These are phyloP conservation scores for Melierax canorus DNA, from an alignment of 2,113 vertebrate genomes.

Conservation along the genomic window DNA sequence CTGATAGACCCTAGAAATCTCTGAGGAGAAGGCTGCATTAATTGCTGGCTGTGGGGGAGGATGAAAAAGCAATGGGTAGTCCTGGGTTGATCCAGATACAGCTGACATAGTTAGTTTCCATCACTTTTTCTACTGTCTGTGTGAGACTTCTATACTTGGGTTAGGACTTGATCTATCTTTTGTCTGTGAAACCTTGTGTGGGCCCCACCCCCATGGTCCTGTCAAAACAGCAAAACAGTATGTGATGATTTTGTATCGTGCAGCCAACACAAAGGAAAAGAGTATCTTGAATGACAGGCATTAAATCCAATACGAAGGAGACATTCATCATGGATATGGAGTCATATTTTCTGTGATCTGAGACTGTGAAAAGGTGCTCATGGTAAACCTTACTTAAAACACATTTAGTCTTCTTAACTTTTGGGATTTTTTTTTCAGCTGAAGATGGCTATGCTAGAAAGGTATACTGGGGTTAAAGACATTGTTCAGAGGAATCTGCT, in stretches of 20 bases:
- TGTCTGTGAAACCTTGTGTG: not conserved
- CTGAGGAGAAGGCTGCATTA: not conserved
- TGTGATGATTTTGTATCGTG: not conserved
- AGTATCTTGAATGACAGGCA: not conserved
- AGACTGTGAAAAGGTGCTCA: not conserved
- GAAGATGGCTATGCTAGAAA: not conserved
- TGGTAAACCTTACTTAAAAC: not conserved
- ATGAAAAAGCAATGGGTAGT: not conserved
- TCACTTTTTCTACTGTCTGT: fast-evolving
- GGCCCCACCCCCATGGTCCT: fast-evolving
- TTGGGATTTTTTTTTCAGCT: not conserved
- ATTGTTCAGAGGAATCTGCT: not conserved
- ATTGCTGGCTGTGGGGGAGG: fast-evolving
- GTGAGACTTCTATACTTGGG: not conserved
- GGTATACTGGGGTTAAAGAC: not conserved
- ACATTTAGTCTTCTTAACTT: fast-evolving
- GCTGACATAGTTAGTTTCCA: not conserved
- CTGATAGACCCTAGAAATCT: not conserved
- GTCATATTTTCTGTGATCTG: not conserved
- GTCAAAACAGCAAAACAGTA: not conserved
- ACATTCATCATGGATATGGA: not conserved
- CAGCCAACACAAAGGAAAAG: not conserved
- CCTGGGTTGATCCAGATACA: not conserved
- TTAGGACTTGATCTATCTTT: not conserved
- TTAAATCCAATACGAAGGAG: not conserved